These are phyloP conservation scores for Chaetorhynchus papuensis DNA, from an alignment of 2,113 vertebrate genomes.

Conservation along the genomic window DNA sequence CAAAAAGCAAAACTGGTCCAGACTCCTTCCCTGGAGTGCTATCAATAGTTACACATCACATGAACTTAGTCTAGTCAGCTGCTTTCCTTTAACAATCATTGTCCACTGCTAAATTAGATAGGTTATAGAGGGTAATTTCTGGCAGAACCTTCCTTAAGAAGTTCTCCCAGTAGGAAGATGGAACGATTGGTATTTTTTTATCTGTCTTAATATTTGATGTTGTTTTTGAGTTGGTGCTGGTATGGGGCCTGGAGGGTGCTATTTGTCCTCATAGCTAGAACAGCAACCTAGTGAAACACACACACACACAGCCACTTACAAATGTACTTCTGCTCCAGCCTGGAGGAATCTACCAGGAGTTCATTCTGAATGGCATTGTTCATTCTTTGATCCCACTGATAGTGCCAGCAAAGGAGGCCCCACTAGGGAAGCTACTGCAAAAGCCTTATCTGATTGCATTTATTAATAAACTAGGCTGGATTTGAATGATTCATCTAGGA, in stretches of 20 bases:
- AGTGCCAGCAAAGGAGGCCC: not conserved
- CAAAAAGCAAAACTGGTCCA: not conserved
- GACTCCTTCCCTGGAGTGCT: not conserved
- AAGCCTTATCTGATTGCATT: slow-evolving; percentile 31
- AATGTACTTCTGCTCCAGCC: not conserved
- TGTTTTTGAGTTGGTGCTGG: not conserved
- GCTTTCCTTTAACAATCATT: not conserved
- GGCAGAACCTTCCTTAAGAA: not conserved
- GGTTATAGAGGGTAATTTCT: not conserved
- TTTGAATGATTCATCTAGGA: slow-evolving; percentile 17
- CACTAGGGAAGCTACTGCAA: slow-evolving; percentile 6
- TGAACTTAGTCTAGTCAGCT: not conserved
- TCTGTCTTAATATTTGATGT: not conserved
- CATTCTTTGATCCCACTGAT: slow-evolving; percentile 20
- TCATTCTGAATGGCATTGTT: not conserved
- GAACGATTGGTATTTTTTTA: not conserved
- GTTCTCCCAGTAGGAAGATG: not conserved
- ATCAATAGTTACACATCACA: not conserved
- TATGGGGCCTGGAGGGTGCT: not conserved
- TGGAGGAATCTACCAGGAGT: not conserved
- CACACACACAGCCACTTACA: not conserved
- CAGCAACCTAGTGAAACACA: not conserved
- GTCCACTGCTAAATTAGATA: not conserved
- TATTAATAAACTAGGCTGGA: not conserved
- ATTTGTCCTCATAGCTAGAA: not conserved